Percentiles rank a stretch among this genome's conserved stretches.
Evolutionary conservation across 2,797 vertebrate genomes (phyloP).

Genomic region (Lates japonicus): DNA sequence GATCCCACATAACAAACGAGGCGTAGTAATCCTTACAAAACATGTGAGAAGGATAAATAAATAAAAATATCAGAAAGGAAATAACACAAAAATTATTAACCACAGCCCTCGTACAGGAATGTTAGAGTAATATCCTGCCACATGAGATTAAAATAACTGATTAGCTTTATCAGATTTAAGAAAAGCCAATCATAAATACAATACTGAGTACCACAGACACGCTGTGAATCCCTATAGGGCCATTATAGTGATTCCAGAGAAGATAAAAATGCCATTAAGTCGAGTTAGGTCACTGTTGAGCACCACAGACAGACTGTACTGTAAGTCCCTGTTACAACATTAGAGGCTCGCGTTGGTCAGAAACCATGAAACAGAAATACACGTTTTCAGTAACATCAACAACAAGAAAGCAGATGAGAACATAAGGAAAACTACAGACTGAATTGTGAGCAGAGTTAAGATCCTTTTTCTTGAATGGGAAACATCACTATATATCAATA

Average conservation of each 20-base stretch:
- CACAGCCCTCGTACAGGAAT: background rate
- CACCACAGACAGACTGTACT: constrained; percentile 13
- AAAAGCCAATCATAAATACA: constrained; percentile 1
- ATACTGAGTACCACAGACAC: constrained; percentile 8
- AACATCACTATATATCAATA: too few species aligned
- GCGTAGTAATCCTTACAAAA: constrained; percentile 6
- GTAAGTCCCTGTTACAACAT: constrained; percentile 1
- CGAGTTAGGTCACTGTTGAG: constrained; percentile 12
- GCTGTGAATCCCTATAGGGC: constrained; percentile 4
- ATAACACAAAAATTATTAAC: constrained; percentile 2
- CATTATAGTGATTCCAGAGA: constrained; percentile 17
- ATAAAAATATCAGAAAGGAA: constrained; percentile 10
- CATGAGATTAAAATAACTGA: constrained; percentile 11
- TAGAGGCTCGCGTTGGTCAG: constrained; percentile 12
- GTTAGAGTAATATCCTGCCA: constrained; percentile 12
- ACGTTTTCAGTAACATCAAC: constrained; percentile 4
- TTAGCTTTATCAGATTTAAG: constrained; percentile 1
- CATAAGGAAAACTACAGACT: background rate
- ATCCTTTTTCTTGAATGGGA: too few species aligned
- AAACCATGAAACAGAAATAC: too few species aligned
- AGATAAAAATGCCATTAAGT: constrained; percentile 29
- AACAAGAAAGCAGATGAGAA: background rate
- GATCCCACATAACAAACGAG: constrained; percentile 26
- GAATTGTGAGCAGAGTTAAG: background rate
- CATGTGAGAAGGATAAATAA: constrained; percentile 14